Percentiles rank a stretch among this genome's conserved stretches.
Evolutionary conservation across 2,797 vertebrate genomes (phyloP).

Genomic region (Cottoperca gobio): DNA sequence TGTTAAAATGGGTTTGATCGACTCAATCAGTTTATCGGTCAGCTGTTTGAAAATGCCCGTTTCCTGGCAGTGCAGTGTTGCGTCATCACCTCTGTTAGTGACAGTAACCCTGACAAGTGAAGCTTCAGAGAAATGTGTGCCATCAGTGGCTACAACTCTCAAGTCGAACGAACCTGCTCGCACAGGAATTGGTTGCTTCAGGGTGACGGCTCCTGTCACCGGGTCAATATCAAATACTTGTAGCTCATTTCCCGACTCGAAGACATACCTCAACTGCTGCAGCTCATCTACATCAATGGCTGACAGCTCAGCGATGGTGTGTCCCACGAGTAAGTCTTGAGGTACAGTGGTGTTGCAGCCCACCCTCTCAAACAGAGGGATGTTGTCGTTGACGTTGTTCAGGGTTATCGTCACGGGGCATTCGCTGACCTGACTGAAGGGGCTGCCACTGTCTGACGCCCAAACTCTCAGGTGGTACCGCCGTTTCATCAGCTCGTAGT

Average conservation of each 20-base stretch:
- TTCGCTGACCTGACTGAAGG: slow-evolving; percentile 91
- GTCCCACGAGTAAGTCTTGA: slow-evolving; percentile 84
- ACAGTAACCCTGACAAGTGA: slow-evolving; percentile 90
- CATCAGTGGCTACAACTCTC: slow-evolving; percentile 91
- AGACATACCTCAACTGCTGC: slow-evolving; percentile 90
- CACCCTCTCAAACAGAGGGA: slow-evolving; percentile 92
- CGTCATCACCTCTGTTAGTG: slow-evolving; percentile 78
- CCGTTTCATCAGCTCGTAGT: slow-evolving; percentile 96
- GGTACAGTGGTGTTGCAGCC: slow-evolving; percentile 91
- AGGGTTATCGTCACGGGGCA: slow-evolving; percentile 90
- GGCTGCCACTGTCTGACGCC: slow-evolving; percentile 94
- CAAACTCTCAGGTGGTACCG: slow-evolving; percentile 91
- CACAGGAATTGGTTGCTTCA: slow-evolving; percentile 84
- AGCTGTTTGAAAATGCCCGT: slow-evolving; percentile 90
- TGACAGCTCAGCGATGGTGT: slow-evolving; percentile 85
- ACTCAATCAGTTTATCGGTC: slow-evolving; percentile 91
- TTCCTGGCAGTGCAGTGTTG: slow-evolving; percentile 88
- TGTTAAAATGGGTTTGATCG: slow-evolving; percentile 86
- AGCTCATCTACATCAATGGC: slow-evolving; percentile 95
- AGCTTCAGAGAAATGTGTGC: slow-evolving; percentile 88
- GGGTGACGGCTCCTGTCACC: slow-evolving; percentile 87
- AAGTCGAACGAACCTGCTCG: slow-evolving; percentile 83
- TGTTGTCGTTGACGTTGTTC: slow-evolving; percentile 95
- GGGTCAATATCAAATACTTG: slow-evolving; percentile 91
- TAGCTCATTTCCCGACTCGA: slow-evolving; percentile 91